These are phyloP conservation scores for Tetranychus urticae DNA, from an alignment of 1,140 invertebrate genomes.

Conservation along the genomic window DNA sequence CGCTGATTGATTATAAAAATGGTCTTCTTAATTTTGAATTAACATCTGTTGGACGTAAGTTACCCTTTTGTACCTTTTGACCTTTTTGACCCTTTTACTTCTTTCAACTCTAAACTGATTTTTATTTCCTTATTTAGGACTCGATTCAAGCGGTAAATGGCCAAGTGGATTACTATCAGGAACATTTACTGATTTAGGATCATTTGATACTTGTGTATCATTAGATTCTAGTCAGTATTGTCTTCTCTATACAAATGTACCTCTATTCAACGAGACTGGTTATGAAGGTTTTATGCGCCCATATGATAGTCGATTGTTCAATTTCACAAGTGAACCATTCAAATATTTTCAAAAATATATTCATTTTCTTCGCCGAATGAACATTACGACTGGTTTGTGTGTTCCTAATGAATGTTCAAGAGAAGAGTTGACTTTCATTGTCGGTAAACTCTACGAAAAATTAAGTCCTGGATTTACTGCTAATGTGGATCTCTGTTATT, in stretches of 20 bases:
- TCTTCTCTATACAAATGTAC: neutral
- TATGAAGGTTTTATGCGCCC: neutral
- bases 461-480: neutral
- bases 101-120: neutral
- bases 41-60: neutral
- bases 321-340: neutral
- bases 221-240: neutral
- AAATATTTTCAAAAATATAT: neutral
- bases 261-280: neutral
- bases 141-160: slow-evolving; percentile 9
- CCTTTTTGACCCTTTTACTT: neutral
- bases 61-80: neutral
- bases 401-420: neutral
- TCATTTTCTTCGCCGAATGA: neutral
- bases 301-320: neutral
- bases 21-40: neutral
- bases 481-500: neutral
- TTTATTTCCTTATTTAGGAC: slow-evolving; percentile 1
- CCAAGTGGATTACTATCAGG: slow-evolving; percentile 11
- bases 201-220: slow-evolving; percentile 13
- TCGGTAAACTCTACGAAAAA: neutral
- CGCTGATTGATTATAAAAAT: neutral
- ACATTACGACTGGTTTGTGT: neutral
- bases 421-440: neutral
- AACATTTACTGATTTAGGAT: slow-evolving; percentile 10